Evolutionary conservation across 2,888 invertebrate genomes (phyloP).

Genomic region (Calliphora vomitoria): DNA sequence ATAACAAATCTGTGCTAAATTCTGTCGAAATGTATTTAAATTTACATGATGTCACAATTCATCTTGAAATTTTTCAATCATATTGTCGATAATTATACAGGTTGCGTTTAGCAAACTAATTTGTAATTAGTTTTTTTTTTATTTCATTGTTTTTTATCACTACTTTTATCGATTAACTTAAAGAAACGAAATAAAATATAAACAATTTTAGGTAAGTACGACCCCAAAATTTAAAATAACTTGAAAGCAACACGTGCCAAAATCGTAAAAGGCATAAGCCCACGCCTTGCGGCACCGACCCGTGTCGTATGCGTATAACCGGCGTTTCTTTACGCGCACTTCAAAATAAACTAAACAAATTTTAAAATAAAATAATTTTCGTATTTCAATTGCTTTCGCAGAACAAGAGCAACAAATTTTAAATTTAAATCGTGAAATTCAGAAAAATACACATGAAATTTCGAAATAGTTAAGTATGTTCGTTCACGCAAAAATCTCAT

Average conservation of each 20-base stretch:
- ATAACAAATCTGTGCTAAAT: neutral
- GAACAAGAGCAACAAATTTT: neutral
- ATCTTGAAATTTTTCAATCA: neutral
- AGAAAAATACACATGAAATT: conserved; percentile 38
- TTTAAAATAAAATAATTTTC: conserved; percentile 1
- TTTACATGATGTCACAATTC: conserved; percentile 15
- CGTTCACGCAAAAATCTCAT: conserved; percentile 3
- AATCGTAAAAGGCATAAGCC: conserved; percentile 44
- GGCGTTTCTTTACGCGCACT: conserved; percentile 48
- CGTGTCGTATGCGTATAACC: conserved; percentile 48
- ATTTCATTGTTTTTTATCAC: conserved; percentile 14
- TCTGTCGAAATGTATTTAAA: neutral
- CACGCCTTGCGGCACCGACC: conserved; percentile 30
- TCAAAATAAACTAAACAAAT: conserved; percentile 56
- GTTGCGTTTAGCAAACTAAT: neutral
- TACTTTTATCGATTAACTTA: neutral
- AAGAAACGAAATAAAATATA: conserved; percentile 40
- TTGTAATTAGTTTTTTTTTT: neutral
- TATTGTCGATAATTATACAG: conserved; percentile 22
- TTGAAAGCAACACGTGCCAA: conserved; percentile 33
- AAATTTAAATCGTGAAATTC: neutral
- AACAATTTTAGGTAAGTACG: conserved; percentile 21
- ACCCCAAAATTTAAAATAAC: conserved; percentile 26
- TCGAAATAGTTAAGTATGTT: conserved; percentile 18
- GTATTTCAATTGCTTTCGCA: conserved; percentile 19